These are phyloP conservation scores for Pemphigus obesinymphae DNA, from an alignment of 1,140 invertebrate genomes.

Conservation along the genomic window DNA sequence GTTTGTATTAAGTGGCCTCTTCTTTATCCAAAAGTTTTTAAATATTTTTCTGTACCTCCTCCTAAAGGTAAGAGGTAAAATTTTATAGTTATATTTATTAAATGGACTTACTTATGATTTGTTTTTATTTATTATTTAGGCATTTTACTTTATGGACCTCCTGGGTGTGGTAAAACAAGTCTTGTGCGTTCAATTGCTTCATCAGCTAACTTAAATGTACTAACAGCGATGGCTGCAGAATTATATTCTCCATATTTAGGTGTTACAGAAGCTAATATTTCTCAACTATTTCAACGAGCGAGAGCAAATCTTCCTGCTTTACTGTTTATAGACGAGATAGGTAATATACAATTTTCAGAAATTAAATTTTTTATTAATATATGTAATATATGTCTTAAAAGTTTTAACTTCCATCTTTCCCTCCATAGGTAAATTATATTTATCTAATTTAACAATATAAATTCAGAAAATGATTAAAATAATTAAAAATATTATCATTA, in stretches of 20 bases:
- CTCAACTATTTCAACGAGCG: slow-evolving; percentile 63
- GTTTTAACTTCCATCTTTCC: too few relatives aligned
- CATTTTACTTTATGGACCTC: slow-evolving; percentile 68
- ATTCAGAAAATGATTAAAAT: too few relatives aligned
- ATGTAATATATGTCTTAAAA: too few relatives aligned
- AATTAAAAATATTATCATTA: too few relatives aligned
- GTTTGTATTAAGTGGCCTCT: slow-evolving; percentile 64
- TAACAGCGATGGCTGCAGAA: slow-evolving; percentile 61
- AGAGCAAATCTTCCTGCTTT: slow-evolving; percentile 63
- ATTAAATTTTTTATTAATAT: too few relatives aligned
- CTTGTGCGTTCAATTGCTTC: slow-evolving; percentile 63
- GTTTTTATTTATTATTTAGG: slow-evolving; percentile 53
- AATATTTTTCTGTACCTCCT: slow-evolving; percentile 57
- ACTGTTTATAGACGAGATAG: slow-evolving; percentile 73
- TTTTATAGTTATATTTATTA: slow-evolving; percentile 2
- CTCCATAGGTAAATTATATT: too few relatives aligned
- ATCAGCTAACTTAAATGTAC: slow-evolving; percentile 59
- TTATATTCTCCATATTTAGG: slow-evolving; percentile 66
- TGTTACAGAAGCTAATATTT: slow-evolving; percentile 60
- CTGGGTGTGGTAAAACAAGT: slow-evolving; percentile 71
- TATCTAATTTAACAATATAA: too few relatives aligned
- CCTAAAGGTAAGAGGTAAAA: slow-evolving; percentile 53
- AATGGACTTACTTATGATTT: not conserved
- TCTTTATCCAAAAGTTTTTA: slow-evolving; percentile 59
- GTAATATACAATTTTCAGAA: slow-evolving; percentile 47